Base-by-base conservation (phyloP, 2,888 invertebrate species). In the Eudemis profundana region DNA sequence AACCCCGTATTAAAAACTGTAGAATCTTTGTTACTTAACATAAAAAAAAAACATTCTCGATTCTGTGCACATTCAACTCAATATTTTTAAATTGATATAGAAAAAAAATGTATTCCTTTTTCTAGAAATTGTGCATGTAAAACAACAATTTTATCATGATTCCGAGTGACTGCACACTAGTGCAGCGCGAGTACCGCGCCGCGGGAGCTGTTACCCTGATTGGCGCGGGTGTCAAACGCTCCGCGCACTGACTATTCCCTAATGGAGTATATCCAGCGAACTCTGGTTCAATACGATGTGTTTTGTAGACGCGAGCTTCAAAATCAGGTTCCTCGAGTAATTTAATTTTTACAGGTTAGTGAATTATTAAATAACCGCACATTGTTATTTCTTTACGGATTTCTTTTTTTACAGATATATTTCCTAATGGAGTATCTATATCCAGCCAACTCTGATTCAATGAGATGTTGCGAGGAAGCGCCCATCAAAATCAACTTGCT, bases 211-310 rank as follows among this genome's bases (percentile, higher is more conserved):
- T 54, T 54, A 42, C 42, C 4, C 27, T 54, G 54, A 54, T 54
- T 54, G 42, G 42, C n/a, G n/a, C 27, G 17, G 29, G 12, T 44
- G 12, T 33, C 33, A 33, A 33, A 33, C 33, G 33, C 29, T 27
- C 49, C 5, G 7, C 29, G 17, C 29, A n/a, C 57, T 4, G 40
- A 54, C 40, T 54, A 44, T 27, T 27, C 42, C 44, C 17, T 29
- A 56, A 56, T 44, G 56, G 56, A 56, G 56, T 56, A 17, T 54
- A 54, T 21, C 40, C 33, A 8, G 8, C 19, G 50, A 56, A 29
- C 44, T 54, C 54, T 42, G 40, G 56, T 44, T 56, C 42, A 56
- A 56, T 56, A 29, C 42, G 42, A 42, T 42, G 42, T 56, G 29
- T 56, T 54, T 56, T 19, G 15, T 19, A 12, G 12, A 42, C 10